phyloP scores from a whole-genome alignment of 1,140 invertebrate species.

The Diachasmimorpha longicaudata region DNA sequence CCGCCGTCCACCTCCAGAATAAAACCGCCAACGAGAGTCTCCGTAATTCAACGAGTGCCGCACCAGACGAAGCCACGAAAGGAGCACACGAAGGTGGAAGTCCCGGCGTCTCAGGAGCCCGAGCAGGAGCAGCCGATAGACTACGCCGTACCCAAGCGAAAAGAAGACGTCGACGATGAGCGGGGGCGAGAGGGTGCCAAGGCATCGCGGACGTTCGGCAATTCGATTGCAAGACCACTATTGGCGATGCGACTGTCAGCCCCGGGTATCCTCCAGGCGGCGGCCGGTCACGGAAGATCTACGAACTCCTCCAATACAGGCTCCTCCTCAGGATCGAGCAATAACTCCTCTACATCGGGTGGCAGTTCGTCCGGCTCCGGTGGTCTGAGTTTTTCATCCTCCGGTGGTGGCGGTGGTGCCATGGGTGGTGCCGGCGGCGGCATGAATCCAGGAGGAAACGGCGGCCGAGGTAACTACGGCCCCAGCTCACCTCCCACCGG shows the following conservation, averaged over 20 bases:
- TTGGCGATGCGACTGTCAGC: conserved; percentile 54
- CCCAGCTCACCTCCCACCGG: conserved; percentile 83
- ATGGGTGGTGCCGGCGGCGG: conserved; percentile 72
- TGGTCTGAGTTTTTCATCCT: conserved; percentile 60
- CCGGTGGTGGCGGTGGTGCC: conserved; percentile 62
- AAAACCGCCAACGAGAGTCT: conserved; percentile 66
- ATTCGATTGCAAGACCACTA: conserved; percentile 56
- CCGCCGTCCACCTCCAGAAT: conserved; percentile 60
- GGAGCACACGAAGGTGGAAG: conserved; percentile 51
- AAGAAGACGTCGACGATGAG: conserved; percentile 70
- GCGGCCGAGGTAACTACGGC: conserved; percentile 78
- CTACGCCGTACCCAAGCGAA: conserved; percentile 83
- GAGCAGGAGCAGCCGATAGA: conserved; percentile 82
- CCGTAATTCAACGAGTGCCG: conserved; percentile 83
- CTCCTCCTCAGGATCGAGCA: conserved; percentile 53
- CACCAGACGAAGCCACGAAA: conserved; percentile 62
- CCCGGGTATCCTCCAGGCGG: conserved; percentile 62
- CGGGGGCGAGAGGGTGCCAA: conserved; percentile 67
- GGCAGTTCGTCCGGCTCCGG: conserved; percentile 56
- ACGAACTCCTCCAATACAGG: conserved; percentile 57
- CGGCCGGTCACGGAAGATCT: conserved; percentile 77
- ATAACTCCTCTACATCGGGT: conserved; percentile 41
- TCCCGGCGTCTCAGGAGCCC: conserved; percentile 58
- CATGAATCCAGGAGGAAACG: conserved; percentile 74
- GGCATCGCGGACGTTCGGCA: conserved; percentile 63